Evolutionary conservation across 2,113 vertebrate genomes (phyloP).

Genomic region (Eupsittula cactorum): DNA sequence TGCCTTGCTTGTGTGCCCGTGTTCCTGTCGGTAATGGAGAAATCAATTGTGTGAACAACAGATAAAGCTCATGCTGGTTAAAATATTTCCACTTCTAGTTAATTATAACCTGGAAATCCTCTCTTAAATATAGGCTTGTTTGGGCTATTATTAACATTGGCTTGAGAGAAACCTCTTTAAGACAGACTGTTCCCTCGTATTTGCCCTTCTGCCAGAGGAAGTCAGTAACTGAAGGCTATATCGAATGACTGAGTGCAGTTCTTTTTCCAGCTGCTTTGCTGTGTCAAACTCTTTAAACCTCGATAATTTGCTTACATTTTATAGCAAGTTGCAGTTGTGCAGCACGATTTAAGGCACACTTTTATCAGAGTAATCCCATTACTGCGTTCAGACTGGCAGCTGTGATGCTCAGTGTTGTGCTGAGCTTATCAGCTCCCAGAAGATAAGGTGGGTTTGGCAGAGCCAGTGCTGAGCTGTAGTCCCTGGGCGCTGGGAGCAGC

Average conservation of each 20-base stretch:
- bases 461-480: neutral
- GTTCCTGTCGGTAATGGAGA: neutral
- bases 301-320: neutral
- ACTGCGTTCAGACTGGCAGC: neutral
- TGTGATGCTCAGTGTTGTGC: neutral
- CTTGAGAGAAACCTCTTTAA: conserved; percentile 11
- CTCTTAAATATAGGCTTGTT: conserved; percentile 11
- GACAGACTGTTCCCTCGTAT: neutral
- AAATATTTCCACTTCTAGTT: neutral
- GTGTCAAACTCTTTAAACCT: neutral
- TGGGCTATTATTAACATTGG: conserved; percentile 16
- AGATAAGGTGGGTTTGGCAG: neutral
- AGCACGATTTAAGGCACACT: neutral
- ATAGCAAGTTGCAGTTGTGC: neutral
- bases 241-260: neutral
- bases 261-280: neutral
- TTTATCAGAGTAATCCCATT: neutral
- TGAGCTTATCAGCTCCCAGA: neutral
- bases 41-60: neutral
- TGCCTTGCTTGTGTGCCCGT: neutral
- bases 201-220: neutral
- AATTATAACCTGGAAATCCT: conserved; percentile 42
- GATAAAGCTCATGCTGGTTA: neutral
- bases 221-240: neutral
- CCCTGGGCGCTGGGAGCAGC: neutral